Base-by-base conservation (phyloP, 2,888 invertebrate species). In the Luperina nickerlii region DNA sequence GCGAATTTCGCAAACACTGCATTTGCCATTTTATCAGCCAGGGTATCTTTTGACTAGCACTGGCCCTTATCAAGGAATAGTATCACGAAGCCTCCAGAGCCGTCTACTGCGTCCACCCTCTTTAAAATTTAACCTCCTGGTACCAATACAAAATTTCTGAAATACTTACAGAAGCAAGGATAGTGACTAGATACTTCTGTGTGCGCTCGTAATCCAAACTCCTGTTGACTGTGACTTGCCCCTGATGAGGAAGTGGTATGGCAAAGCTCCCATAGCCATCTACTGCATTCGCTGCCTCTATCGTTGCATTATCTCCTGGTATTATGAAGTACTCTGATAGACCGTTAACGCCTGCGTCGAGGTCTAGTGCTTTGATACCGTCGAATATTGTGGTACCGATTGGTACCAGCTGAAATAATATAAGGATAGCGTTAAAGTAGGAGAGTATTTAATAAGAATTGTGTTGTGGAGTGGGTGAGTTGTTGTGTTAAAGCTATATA, bases 151-250 rank as follows among this genome's bases (percentile, higher is more conserved):
- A 15, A 18, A n/a, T 38, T 0, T 18, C 20, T 18, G 1, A 51
- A 8, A 88, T 91, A 97, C 98, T 98, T 96, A 99, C 99, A 96
- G 98, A 98, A 92, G 99, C 99, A 89, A 98, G 97, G 93, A 99
- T 97, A 90, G 98, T 99, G 95, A 99, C 98, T 95, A 98, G 98
- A 96, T 98, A 99, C 93, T 98, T 97, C 95, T 98, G 98, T 75
- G 98, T 98, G 94, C 98, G 98, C 95, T 99, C 99, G 95, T 98
- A 99, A 96, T 99, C 99, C 93, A 99, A 96, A 72, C 98, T 98
- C 91, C 98, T 98, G 92, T 98, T 98, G 79, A 99, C 98, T 38
- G 98, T 98, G 88, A 99, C 98, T 93, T 98, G 98, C 83, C 99
- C 99, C 95, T 98, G 98, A 95, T 99, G 99, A 24, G 99, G 99